Percentiles rank a stretch among this genome's conserved stretches.
These are phyloP conservation scores for Pheosia tremula DNA, from an alignment of 2,888 invertebrate species.

Conservation along the genomic window DNA sequence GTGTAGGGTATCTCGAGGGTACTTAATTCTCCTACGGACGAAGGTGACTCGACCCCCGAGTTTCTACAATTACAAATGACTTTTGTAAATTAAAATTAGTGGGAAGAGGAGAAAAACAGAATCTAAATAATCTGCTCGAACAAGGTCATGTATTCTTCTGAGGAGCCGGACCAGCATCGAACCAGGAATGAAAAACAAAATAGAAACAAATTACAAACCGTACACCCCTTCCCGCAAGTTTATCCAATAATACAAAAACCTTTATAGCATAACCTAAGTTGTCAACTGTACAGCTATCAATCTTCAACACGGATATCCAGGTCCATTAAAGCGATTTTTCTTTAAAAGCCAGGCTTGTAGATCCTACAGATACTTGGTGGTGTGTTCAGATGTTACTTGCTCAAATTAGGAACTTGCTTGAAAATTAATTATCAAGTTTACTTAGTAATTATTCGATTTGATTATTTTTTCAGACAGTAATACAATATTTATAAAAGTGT, in stretches of 20 bases:
- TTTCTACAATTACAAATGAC: too few relatives aligned
- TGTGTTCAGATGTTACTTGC: slow-evolving; percentile 11
- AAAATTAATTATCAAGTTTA: not conserved
- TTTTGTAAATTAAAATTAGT: too few relatives aligned
- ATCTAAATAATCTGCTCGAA: too few relatives aligned
- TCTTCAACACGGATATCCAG: slow-evolving; percentile 42
- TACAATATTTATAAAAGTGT: too few relatives aligned
- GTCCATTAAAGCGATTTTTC: slow-evolving; percentile 45
- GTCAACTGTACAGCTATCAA: slow-evolving; percentile 41
- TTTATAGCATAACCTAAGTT: slow-evolving; percentile 28
- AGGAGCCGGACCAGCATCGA: not conserved
- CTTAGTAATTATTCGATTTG: too few relatives aligned
- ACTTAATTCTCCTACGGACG: too few relatives aligned
- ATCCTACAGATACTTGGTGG: slow-evolving; percentile 30
- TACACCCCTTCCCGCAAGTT: slow-evolving; percentile 24
- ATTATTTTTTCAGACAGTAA: too few relatives aligned
- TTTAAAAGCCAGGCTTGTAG: slow-evolving; percentile 45
- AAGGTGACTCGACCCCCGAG: too few relatives aligned
- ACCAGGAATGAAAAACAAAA: not conserved
- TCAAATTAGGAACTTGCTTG: slow-evolving; percentile 13
- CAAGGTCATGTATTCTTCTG: too few relatives aligned
- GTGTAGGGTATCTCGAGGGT: too few relatives aligned
- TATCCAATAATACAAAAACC: slow-evolving; percentile 25
- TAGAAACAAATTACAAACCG: not conserved
- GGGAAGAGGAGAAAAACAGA: too few relatives aligned